A percentile compares a stretch with the other conserved stretches of the same genome.
These are phyloP conservation scores for Pantherophis vulpinus DNA, from an alignment of 2,797 vertebrate species.

Conservation along the genomic window DNA sequence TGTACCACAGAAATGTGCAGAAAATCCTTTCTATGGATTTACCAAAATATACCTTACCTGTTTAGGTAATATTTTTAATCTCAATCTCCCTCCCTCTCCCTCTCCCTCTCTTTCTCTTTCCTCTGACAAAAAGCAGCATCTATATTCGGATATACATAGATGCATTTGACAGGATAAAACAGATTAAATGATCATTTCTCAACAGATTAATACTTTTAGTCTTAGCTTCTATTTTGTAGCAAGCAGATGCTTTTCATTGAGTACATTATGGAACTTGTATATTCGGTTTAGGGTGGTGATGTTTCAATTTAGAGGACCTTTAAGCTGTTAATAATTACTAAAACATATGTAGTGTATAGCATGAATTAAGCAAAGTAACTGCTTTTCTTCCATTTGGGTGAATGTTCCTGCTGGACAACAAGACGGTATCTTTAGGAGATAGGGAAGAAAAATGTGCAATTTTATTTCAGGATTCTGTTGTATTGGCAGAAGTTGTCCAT, in stretches of 20 bases:
- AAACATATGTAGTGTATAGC: too few species aligned
- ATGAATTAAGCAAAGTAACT: neutral
- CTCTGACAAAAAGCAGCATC: neutral
- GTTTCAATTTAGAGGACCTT: neutral
- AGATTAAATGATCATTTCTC: slow-evolving; percentile 7
- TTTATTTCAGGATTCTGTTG: neutral
- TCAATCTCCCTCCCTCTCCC: neutral
- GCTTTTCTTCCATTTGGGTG: neutral
- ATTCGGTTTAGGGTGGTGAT: neutral
- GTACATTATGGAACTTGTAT: neutral
- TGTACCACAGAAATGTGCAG: slow-evolving; percentile 22
- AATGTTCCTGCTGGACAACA: neutral
- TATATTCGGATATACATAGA: neutral
- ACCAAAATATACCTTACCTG: slow-evolving; percentile 24
- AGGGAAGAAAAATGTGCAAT: neutral
- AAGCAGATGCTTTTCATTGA: neutral
- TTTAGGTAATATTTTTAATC: neutral
- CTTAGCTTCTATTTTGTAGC: neutral
- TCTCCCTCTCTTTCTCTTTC: too few species aligned
- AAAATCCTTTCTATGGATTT: neutral
- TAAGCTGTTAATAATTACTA: neutral
- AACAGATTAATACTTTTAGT: neutral
- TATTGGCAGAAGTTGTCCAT: neutral
- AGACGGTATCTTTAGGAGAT: neutral
- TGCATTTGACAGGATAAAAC: neutral